phyloP scores from a whole-genome alignment of 2,113 vertebrate genomes.

The Planiliza haematocheilus region DNA sequence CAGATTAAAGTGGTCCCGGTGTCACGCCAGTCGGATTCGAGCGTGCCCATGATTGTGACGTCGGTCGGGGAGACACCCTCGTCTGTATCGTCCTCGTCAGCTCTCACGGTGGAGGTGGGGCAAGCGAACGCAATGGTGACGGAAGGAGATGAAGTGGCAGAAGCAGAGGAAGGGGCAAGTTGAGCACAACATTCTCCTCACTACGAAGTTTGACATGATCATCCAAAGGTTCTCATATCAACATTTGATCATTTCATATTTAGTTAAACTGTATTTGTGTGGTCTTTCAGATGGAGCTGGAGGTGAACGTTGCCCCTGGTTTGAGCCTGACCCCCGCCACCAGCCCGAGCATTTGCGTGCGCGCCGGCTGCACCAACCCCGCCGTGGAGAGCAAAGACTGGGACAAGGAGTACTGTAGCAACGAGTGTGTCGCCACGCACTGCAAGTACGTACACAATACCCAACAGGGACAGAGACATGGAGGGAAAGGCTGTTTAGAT shows the following conservation, averaged over 20 bases:
- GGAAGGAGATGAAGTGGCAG: constrained; percentile 56
- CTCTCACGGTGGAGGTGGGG: constrained; percentile 72
- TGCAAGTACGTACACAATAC: constrained; percentile 86
- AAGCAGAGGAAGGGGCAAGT: constrained; percentile 75
- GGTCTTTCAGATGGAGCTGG: constrained; percentile 88
- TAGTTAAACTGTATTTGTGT: background rate
- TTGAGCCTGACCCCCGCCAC: constrained; percentile 53
- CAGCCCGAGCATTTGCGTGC: constrained; percentile 85
- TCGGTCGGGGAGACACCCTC: constrained; percentile 69
- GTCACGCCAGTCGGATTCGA: constrained; percentile 79
- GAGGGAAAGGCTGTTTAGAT: no score
- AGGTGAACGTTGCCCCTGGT: constrained; percentile 85
- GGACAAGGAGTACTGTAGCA: constrained; percentile 94
- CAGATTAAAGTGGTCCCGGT: constrained; percentile 81
- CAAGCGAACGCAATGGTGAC: constrained; percentile 60
- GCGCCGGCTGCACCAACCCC: constrained; percentile 89
- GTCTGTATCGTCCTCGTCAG: constrained; percentile 43
- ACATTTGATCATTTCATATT: no score
- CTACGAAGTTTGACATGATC: no score
- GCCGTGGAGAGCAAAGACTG: constrained; percentile 91
- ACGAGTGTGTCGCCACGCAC: constrained; percentile 92
- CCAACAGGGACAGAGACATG: no score
- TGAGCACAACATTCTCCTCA: background rate
- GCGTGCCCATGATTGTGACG: constrained; percentile 59
- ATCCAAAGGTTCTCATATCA: no score